Conservation (phyloP, 2,797 vertebrate species). For the Telmatherina bonti region DNA sequence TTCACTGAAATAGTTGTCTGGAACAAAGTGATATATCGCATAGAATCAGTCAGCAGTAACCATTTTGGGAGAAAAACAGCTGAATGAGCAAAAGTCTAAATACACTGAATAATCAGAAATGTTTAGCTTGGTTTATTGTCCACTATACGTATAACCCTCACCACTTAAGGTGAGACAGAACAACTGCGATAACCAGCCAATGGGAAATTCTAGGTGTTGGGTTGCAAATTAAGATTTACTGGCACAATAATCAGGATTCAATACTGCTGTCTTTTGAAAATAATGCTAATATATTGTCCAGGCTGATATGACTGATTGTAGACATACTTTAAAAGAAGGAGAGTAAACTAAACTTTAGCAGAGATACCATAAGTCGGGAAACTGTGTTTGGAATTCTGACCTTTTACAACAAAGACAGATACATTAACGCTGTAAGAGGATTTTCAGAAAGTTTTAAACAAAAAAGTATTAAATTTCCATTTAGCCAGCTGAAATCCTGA, state of each 20-base stretch:
- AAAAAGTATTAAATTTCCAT: not conserved
- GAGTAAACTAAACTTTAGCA: not conserved
- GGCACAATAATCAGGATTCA: not conserved
- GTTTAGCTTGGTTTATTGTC: constrained; percentile 1
- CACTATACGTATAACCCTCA: not conserved
- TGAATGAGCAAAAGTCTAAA: constrained; percentile 1
- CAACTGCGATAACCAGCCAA: too few species aligned
- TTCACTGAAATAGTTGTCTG: constrained; percentile 3
- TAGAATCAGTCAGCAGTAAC: not conserved
- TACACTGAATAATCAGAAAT: not conserved
- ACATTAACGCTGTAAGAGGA: not conserved
- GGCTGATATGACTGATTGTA: not conserved
- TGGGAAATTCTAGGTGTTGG: not conserved
- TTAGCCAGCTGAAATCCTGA: too few species aligned
- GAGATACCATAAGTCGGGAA: not conserved
- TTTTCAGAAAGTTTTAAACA: not conserved
- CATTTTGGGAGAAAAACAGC: not conserved
- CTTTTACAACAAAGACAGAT: not conserved
- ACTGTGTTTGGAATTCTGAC: not conserved
- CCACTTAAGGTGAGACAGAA: too few species aligned
- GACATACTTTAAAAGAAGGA: too few species aligned
- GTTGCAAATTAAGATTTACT: not conserved
- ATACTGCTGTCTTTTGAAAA: not conserved
- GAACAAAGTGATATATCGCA: not conserved
- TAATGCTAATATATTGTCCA: too few species aligned